phyloP scores from a whole-genome alignment of 2,113 vertebrate species.

The Centropus unirufus region DNA sequence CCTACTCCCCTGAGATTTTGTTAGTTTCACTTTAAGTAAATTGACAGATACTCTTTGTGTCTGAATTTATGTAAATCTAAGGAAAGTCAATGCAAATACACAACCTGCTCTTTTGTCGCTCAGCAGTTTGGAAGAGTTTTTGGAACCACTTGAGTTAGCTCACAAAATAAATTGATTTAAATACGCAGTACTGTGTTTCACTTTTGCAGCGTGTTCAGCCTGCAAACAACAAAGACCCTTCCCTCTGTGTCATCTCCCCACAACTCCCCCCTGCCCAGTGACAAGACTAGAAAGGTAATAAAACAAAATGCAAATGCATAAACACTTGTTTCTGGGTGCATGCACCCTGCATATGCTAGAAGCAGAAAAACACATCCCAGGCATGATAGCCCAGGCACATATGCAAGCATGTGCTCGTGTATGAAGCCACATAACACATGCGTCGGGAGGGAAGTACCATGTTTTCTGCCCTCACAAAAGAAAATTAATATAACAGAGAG shows the following conservation, averaged over 20 bases:
- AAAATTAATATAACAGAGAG: background rate
- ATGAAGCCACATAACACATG: background rate
- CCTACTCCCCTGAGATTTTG: background rate
- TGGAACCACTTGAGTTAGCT: background rate
- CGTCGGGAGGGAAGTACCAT: background rate
- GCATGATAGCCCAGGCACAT: background rate
- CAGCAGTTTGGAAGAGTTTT: constrained; percentile 3
- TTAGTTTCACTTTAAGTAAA: background rate
- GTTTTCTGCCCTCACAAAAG: background rate
- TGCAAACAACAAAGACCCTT: background rate
- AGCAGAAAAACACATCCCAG: background rate
- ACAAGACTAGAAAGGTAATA: background rate
- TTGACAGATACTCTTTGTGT: background rate
- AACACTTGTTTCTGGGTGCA: background rate
- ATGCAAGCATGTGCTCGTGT: background rate
- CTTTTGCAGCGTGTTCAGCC: background rate
- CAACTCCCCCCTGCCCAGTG: background rate
- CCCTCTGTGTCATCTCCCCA: no score
- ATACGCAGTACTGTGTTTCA: background rate
- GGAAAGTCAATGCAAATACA: constrained; percentile 30
- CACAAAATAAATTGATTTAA: background rate
- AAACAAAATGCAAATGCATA: background rate
- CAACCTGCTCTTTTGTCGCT: background rate
- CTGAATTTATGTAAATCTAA: constrained; percentile 20
- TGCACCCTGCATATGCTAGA: background rate